A percentile compares a stretch with the other conserved stretches of the same genome.
These are phyloP conservation scores for Gallinago solitaria DNA, from an alignment of 2,797 vertebrate species.

Conservation along the genomic window DNA sequence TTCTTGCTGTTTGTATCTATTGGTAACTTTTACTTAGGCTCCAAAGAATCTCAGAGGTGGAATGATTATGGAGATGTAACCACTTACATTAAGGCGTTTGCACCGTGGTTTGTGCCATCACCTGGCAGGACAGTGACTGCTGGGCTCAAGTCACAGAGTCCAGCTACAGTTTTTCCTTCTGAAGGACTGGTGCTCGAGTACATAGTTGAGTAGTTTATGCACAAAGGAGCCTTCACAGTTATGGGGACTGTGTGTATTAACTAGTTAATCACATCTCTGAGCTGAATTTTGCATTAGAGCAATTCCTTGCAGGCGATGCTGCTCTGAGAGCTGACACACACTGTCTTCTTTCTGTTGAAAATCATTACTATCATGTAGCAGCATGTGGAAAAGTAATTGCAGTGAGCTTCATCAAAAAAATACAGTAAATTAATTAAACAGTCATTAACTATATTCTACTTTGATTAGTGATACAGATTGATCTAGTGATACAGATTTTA, in stretches of 20 bases:
- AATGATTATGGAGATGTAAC: not conserved
- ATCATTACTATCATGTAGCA: not conserved
- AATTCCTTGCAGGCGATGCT: not conserved
- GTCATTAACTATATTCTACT: not conserved
- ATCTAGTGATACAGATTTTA: not conserved
- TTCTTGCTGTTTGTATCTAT: not conserved
- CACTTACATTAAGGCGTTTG: not conserved
- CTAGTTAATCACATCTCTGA: not conserved
- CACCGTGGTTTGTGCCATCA: not conserved
- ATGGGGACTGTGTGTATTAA: not conserved
- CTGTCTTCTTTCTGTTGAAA: not conserved
- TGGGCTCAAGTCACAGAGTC: not conserved
- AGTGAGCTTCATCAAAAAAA: not conserved
- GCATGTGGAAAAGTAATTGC: not conserved
- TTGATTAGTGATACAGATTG: not conserved
- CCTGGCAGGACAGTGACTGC: not conserved
- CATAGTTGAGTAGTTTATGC: not conserved
- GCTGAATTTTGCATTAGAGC: not conserved
- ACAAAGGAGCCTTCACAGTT: not conserved
- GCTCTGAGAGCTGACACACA: not conserved
- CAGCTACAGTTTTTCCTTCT: not conserved
- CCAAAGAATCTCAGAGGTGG: not conserved
- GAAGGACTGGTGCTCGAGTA: not conserved
- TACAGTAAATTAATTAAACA: slow-evolving; percentile 48
- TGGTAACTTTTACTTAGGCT: not conserved